Evolutionary conservation across 1,140 invertebrate species (phyloP), one percentile per base, ranked within the genome.

Genomic region (Atta texana): DNA sequence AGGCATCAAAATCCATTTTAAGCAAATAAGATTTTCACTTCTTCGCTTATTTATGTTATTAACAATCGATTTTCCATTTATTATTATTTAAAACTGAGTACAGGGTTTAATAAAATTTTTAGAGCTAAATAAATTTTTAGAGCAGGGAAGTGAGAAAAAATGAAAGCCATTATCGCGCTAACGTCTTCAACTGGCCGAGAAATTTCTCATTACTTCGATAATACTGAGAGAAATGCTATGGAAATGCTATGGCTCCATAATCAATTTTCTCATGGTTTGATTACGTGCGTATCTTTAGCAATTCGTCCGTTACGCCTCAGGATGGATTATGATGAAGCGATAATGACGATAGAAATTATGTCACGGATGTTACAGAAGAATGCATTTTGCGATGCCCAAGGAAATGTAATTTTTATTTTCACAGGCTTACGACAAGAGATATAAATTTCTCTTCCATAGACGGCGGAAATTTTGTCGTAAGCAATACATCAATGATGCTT

Each of bases 341-440:
- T 81, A 88, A 82, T 74, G 53, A 80, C 10, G 59, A 74, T 39
- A 24, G 28, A 84, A 88, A 89, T 72, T 28, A 84, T 89, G 80
- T 89, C 87, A 89, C 71, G 78, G 87, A 85, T 34, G 34, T 61
- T 39, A 49, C 78, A 49, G 69, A 66, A 82, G 59, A 87, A 66
- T 57, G 55, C 69, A 39, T 5, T 44, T 51, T 55, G 31, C 49
- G 14, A 6, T 44, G 18, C 31, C 14, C 12, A 55, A 88, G 72
- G 49, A 88, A 84, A 76, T 75, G 39, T 44, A 21, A 72, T 63
- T 71, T 49, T n/a, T 71, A 63, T 18, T 78, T 81, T 24, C 16
- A 57, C 3, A 4, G 6, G 18, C 16, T 16, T 28, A 34, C 34
- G 55, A 49, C 12, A 55, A 44, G n/a, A 69, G 31, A 3, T 8